A percentile compares a stretch with the other conserved stretches of the same genome.
Conservation (phyloP, 2,888 invertebrate genomes). For the Chirona hameri region DNA sequence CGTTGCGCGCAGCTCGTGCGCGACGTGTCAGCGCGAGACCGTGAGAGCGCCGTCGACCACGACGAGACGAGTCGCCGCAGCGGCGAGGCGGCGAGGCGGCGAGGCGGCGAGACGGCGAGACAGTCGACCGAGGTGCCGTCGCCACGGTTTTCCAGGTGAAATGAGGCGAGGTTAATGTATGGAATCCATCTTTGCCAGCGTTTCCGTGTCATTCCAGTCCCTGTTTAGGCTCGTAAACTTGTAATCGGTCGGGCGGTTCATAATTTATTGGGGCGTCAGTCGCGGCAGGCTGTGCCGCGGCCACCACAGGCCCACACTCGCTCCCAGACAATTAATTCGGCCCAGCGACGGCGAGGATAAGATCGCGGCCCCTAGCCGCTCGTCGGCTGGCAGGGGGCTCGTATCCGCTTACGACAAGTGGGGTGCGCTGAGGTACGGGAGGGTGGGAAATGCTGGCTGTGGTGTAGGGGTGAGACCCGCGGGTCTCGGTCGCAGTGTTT, state of each 20-base stretch:
- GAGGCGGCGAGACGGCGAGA: not conserved
- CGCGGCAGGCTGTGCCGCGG: not conserved
- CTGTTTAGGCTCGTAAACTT: not conserved
- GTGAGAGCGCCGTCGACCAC: not conserved
- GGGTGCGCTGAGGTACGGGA: not conserved
- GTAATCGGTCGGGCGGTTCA: not conserved
- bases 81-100: not conserved
- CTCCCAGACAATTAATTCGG: slow-evolving; percentile 27
- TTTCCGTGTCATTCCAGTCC: not conserved
- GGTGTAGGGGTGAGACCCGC: not conserved
- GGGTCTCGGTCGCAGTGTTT: not conserved
- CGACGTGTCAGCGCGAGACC: not conserved
- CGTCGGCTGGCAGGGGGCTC: not conserved
- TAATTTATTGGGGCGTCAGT: not conserved
- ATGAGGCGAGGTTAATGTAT: not conserved
- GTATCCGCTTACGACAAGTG: not conserved
- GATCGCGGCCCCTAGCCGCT: not conserved
- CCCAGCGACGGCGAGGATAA: not conserved
- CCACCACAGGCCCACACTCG: not conserved
- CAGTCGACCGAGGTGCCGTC: not conserved
- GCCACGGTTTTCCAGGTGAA: not conserved
- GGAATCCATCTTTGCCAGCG: not conserved
- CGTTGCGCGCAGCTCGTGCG: not conserved
- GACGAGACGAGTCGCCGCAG: not conserved
- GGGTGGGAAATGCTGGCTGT: not conserved